phyloP scores from a whole-genome alignment of 2,888 invertebrate genomes.

The Busseola fusca region DNA sequence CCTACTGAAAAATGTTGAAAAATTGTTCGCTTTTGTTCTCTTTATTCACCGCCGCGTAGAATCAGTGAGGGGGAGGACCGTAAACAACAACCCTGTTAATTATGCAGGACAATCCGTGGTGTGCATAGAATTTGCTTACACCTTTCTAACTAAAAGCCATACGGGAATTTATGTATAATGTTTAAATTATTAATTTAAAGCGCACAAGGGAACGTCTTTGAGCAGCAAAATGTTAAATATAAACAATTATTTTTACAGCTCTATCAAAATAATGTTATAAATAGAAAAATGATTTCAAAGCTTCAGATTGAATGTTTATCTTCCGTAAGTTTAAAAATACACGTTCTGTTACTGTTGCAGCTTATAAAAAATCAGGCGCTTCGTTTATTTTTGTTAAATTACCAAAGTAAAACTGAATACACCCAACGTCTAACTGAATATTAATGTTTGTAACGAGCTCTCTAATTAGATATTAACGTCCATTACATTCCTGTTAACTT shows the following conservation, averaged over 20 bases:
- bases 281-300: not conserved
- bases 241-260: not conserved
- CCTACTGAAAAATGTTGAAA: conserved; percentile 8
- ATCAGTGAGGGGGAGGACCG: conserved; percentile 16
- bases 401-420: conserved; percentile 7
- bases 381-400: conserved; percentile 2
- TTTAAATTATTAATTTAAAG: conserved; percentile 33
- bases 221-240: not conserved
- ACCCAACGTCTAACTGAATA: conserved; percentile 25
- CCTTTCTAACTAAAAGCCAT: conserved; percentile 38
- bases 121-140: conserved; percentile 43
- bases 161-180: conserved; percentile 19
- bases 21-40: conserved; percentile 17
- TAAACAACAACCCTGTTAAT: conserved; percentile 37
- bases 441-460: conserved; percentile 28
- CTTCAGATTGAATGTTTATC: not conserved
- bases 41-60: conserved; percentile 16
- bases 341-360: conserved; percentile 25
- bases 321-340: not conserved
- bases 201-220: conserved; percentile 1
- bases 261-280: not conserved
- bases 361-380: conserved; percentile 27
- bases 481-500: conserved; percentile 29
- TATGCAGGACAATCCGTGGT: conserved; percentile 53
- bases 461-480: conserved; percentile 36